Percentiles rank a stretch among this genome's conserved stretches.
Conservation (phyloP, 2,888 invertebrate genomes). For the Chalcis sispes region DNA sequence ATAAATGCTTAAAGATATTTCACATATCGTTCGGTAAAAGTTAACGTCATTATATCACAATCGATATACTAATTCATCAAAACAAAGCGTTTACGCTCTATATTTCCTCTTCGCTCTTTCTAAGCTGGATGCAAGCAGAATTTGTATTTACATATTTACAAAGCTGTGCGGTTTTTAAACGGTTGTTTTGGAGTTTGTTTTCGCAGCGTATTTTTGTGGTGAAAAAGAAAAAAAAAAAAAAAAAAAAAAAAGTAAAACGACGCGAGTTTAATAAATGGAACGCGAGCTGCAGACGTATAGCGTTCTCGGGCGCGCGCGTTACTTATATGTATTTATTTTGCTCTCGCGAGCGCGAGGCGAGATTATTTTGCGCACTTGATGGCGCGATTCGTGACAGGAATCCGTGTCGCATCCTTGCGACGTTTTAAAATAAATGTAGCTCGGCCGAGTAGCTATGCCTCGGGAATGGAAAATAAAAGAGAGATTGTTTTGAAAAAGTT, state of each 20-base stretch:
- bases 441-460: conserved; percentile 61
- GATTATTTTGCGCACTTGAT: conserved; percentile 24
- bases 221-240: neutral
- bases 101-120: too few species aligned
- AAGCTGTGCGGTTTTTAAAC: too few species aligned
- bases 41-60: too few species aligned
- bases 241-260: neutral
- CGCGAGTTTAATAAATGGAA: conserved; percentile 10
- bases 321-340: conserved; percentile 20
- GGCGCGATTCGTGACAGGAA: conserved; percentile 8
- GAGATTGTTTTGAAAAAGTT: conserved; percentile 34
- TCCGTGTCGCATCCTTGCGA: conserved; percentile 63
- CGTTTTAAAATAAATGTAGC: conserved; percentile 64
- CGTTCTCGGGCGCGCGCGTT: neutral
- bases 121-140: too few species aligned
- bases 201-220: conserved; percentile 18
- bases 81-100: too few species aligned
- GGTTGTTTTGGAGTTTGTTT: too few species aligned
- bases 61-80: too few species aligned
- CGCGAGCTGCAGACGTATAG: too few species aligned
- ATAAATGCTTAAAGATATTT: too few species aligned
- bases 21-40: too few species aligned
- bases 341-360: neutral
- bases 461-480: too few species aligned
- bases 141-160: too few species aligned